phyloP scores from a whole-genome alignment of 1,140 invertebrate species.

The Thereuonema tuberculata region DNA sequence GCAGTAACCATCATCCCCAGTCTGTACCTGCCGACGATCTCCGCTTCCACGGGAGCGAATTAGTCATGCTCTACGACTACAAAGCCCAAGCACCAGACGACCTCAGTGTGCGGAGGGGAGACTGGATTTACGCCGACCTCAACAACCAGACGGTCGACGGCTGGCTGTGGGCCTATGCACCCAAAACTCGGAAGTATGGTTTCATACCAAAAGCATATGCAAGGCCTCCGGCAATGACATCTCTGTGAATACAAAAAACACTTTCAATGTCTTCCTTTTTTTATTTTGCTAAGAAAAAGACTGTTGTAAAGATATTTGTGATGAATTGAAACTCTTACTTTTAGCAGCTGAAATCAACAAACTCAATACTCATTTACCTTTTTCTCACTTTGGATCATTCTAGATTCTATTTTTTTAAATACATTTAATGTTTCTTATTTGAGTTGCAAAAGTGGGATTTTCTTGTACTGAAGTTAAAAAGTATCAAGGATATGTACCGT shows the following conservation, averaged over 20 bases:
- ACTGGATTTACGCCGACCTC: conserved; percentile 88
- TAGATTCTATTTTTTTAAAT: too few species aligned
- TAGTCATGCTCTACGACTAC: conserved; percentile 89
- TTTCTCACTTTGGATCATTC: conserved; percentile 30
- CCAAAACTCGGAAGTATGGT: conserved; percentile 80
- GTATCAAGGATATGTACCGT: too few species aligned
- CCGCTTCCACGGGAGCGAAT: conserved; percentile 66
- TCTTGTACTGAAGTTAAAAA: too few species aligned
- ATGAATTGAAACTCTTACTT: too few species aligned
- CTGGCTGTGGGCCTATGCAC: conserved; percentile 89
- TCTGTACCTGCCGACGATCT: conserved; percentile 16
- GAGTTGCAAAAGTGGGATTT: too few species aligned
- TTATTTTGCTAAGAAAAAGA: too few species aligned
- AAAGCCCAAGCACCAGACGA: conserved; percentile 88
- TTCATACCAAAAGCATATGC: conserved; percentile 92
- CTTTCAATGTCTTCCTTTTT: too few species aligned
- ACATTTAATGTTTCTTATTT: too few species aligned
- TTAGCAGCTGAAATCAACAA: background rate
- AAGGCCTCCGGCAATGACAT: conserved; percentile 79
- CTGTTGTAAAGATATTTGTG: too few species aligned
- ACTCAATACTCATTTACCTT: background rate
- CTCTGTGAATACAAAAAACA: too few species aligned
- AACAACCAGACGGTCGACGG: conserved; percentile 85
- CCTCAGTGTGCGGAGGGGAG: conserved; percentile 69
- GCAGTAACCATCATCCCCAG: background rate